Base-by-base conservation (phyloP, 2,113 vertebrate genomes). In the Gymnobelideus leadbeateri region DNA sequence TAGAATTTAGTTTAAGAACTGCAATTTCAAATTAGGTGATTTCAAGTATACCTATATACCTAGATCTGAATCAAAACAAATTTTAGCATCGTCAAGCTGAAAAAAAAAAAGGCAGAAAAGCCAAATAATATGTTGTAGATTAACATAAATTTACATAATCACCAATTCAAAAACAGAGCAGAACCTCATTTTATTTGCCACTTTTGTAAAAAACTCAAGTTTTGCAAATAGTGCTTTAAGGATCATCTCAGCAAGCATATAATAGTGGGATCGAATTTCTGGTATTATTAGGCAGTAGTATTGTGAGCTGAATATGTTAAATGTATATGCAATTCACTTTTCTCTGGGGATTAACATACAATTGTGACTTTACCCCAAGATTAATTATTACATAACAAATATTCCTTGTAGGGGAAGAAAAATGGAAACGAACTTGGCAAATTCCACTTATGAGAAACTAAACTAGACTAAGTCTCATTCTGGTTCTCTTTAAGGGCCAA, bases 21-120 rank as follows among this genome's bases (percentile, higher is more conserved):
- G 51, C 89, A 96, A 97, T 97, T 97, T 96, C 91, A 96, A 95
- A 97, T 97, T 96, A 97, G 95, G 91, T 96, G 95, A 97, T 97
- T 97, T 97, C 93, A 97, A 97, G 95, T 94, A 97, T 8, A 96
- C 55, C 95, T 97, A 96, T 97, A 97, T 93, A 52, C 37, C 68
- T 94, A 92, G 77, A 95, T 93, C 23, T 96, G 89, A 98, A 97
- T 95, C 95, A 97, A 97, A 90, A 96, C 94, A 96, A 96, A 97
- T 94, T 96, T 97, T 94, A 96, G 52, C 84, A 93, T 97, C 93
- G 97, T 97, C 92, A 96, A 46, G 91, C 95, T 95, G 77, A 96
- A 97, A 97, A 96, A 97, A 96, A 37, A 89, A 97, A 92, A 26
- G 93, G 51, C 52, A 94, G 43, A 95, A 90, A 94, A 96, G 92